Evolutionary conservation across 2,888 invertebrate genomes (phyloP).

Genomic region (Stramonita haemastoma): DNA sequence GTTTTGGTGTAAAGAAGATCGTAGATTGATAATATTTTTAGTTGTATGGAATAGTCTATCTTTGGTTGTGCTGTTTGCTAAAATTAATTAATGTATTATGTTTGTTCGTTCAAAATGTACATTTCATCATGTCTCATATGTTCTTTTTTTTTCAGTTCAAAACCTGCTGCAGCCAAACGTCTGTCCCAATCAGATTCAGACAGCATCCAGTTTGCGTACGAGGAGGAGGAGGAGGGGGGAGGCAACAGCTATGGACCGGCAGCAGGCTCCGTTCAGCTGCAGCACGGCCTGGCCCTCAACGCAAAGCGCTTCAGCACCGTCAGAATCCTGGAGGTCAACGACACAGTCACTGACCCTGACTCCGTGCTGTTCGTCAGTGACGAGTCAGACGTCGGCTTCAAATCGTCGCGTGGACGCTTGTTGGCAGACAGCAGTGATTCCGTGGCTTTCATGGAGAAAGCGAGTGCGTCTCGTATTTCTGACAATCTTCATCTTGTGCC

Average conservation of each 20-base stretch:
- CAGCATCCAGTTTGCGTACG: slow-evolving; percentile 45
- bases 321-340: slow-evolving; percentile 26
- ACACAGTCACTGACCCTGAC: not conserved
- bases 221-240: slow-evolving; percentile 19
- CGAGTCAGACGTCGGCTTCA: not conserved
- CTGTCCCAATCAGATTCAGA: not conserved
- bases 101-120: too few species aligned
- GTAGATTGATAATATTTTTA: too few species aligned
- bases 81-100: too few species aligned
- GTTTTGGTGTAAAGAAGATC: too few species aligned
- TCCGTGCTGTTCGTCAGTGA: not conserved
- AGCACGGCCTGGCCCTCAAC: slow-evolving; percentile 37
- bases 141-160: not conserved
- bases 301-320: slow-evolving; percentile 48
- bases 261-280: not conserved
- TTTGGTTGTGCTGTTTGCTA: too few species aligned
- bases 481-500: not conserved
- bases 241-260: not conserved
- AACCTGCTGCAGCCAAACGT: not conserved
- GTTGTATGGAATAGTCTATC: too few species aligned
- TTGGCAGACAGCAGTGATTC: not conserved
- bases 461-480: not conserved
- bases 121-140: too few species aligned
- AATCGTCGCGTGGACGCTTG: not conserved
- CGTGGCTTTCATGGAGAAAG: not conserved